Evolutionary conservation across 2,113 vertebrate genomes (phyloP), one percentile per base, ranked within the genome.

Genomic region (Oreocharis arfaki): DNA sequence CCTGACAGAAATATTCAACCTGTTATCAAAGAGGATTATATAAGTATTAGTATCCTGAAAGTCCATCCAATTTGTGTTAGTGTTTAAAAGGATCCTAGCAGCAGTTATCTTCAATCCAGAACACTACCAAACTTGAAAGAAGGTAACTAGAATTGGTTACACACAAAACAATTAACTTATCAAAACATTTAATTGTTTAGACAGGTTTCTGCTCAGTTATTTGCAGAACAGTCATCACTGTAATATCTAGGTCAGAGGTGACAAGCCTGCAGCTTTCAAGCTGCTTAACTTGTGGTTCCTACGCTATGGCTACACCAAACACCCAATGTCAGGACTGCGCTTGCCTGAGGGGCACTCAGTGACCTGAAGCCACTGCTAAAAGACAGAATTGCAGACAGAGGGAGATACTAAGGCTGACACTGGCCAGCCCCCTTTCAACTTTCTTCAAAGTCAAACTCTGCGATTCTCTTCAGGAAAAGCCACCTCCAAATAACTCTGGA

Each of bases 221-320:
- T 70, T 91, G 84, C 64, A 86, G 81, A 92, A 90, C 68, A 95
- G 68, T 86, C 85, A 95, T 88, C 71, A 9, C n/a, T 69, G 7
- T 26, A 90, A 21, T 86, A 96, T 90, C 71, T 92, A 81, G 89
- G 89, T 89, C 83, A 95, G 68, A 95, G 89, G 89, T 93, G 64
- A 93, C 76, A 89, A 37, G 67, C n/a, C 56, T 78, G 56, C 64
- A 87, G 50, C 52, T 95, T 64, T 63, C 76, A 89, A 90, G 93
- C 80, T 89, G 76, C 78, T 89, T 86, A 87, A 87, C 81, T 89
- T 64, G 44, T 49, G 27, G 41, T 32, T 93, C 60, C 69, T 50
- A 42, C 26, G 24, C 50, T 84, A 24, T 1, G 84, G 60, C 83
- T 71, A 63, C 47, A 86, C 13, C 75, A 61, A 90, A 81, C 14